phyloP scores from a whole-genome alignment of 2,888 invertebrate genomes.

The Eristalinus aeneus region DNA sequence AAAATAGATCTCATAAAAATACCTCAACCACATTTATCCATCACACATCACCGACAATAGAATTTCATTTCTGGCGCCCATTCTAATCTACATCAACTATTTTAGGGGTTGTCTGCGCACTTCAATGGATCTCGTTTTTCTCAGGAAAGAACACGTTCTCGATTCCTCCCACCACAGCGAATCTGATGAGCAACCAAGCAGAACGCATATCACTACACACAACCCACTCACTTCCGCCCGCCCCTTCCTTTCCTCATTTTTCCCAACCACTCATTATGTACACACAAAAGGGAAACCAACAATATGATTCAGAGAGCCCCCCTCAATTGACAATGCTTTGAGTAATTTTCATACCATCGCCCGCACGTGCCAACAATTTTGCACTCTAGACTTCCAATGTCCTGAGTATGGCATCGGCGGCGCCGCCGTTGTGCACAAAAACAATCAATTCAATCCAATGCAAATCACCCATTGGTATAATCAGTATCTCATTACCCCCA shows the following conservation, averaged over 20 bases:
- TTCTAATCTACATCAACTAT: background rate
- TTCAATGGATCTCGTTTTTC: background rate
- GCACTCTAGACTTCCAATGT: background rate
- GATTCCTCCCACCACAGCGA: background rate
- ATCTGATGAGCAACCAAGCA: background rate
- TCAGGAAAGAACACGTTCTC: background rate
- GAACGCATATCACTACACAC: background rate
- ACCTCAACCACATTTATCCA: too few relatives aligned
- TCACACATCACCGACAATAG: background rate
- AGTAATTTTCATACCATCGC: constrained; percentile 14
- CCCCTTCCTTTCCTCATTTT: background rate
- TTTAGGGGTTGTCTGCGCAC: background rate
- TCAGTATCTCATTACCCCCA: background rate
- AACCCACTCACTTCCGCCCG: background rate
- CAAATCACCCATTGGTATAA: background rate
- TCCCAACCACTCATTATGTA: background rate
- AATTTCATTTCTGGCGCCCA: background rate
- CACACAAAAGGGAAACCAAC: background rate
- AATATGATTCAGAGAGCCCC: background rate
- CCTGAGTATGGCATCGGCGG: constrained; percentile 4
- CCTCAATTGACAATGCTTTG: background rate
- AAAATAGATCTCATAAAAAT: background rate
- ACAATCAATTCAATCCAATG: background rate
- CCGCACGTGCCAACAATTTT: constrained; percentile 16
- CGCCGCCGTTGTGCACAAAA: background rate